These are phyloP conservation scores for Chrysocyon brachyurus DNA, from an alignment of 2,797 vertebrate species.

Conservation along the genomic window DNA sequence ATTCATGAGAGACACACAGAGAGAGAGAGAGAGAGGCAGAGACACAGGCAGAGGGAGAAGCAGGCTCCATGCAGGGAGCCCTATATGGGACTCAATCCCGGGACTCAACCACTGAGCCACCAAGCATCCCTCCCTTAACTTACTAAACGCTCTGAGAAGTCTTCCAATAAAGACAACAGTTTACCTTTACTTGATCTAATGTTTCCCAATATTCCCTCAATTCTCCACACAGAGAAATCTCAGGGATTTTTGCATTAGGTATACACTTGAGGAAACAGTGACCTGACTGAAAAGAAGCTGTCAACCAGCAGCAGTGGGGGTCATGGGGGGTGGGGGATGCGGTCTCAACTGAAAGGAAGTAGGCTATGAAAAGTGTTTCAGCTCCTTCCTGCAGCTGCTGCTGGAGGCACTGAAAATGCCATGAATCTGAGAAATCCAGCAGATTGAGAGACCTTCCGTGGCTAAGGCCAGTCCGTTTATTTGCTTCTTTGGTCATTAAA, in stretches of 20 bases:
- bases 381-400: not conserved
- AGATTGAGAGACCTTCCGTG: not conserved
- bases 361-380: not conserved
- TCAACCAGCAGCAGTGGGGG: not conserved
- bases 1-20: too few species aligned
- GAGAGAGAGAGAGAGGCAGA: too few species aligned
- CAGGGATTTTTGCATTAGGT: not conserved
- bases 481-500: not conserved
- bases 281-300: not conserved
- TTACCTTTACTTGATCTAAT: not conserved
- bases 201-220: not conserved
- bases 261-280: not conserved
- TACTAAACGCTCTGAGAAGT: conserved; percentile 9
- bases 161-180: not conserved
- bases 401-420: not conserved
- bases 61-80: too few species aligned
- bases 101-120: too few species aligned
- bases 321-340: not conserved
- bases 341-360: not conserved
- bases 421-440: not conserved
- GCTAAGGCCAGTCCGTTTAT: not conserved
- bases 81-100: too few species aligned
- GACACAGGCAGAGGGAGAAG: too few species aligned
- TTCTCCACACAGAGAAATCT: not conserved
- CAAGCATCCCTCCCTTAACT: too few species aligned